Evolutionary conservation across 2,888 invertebrate genomes (phyloP).

Genomic region (Latrodectus elegans): DNA sequence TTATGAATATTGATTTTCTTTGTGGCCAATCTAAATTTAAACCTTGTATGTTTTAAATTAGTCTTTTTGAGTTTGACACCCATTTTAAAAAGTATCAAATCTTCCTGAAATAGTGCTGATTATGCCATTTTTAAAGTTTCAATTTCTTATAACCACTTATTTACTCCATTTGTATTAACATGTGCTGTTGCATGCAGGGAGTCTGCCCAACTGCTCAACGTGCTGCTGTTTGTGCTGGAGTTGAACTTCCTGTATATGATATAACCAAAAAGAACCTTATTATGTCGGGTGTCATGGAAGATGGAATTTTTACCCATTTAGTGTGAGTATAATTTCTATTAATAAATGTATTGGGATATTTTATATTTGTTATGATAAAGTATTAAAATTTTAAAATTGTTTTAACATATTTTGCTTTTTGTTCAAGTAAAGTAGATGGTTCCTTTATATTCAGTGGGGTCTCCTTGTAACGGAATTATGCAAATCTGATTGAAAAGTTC

Average conservation of each 20-base stretch:
- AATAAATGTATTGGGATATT: not conserved
- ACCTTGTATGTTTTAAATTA: no score
- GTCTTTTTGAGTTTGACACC: no score
- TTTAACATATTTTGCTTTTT: not conserved
- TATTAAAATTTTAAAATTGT: not conserved
- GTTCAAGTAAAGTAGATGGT: not conserved
- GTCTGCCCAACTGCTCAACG: constrained; percentile 94
- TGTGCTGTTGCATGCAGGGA: constrained; percentile 79
- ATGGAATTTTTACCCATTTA: constrained; percentile 89
- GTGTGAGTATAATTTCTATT: constrained; percentile 79
- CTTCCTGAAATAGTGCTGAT: no score
- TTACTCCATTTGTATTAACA: no score
- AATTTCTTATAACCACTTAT: not conserved
- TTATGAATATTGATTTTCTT: no score
- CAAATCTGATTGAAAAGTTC: not conserved
- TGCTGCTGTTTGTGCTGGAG: constrained; percentile 93
- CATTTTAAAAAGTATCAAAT: no score
- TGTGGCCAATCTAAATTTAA: no score
- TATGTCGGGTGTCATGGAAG: constrained; percentile 81
- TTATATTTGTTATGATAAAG: not conserved
- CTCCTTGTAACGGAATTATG: not conserved
- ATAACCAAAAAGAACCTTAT: constrained; percentile 85
- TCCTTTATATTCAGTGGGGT: not conserved
- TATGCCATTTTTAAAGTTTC: not conserved
- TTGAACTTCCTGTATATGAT: constrained; percentile 95